Base-by-base conservation (phyloP, 2,113 vertebrate species). In the Motacilla tschutschensis region DNA sequence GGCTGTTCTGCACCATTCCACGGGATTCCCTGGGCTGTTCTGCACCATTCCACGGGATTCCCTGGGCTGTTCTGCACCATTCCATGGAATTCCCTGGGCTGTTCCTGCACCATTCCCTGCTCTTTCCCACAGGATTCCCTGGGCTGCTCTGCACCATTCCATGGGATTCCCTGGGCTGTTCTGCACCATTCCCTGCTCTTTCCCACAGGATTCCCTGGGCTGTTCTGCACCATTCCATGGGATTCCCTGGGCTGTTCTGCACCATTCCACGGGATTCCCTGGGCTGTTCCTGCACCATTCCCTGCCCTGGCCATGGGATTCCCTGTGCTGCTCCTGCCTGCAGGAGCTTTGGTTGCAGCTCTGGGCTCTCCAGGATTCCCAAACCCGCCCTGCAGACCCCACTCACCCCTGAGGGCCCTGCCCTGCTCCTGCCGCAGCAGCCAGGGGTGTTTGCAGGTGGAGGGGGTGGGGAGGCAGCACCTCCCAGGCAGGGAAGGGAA, bases 311-410 rank as follows among this genome's bases (percentile, higher is more conserved):
- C 33, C 31, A 5, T 10, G 57, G 14, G 31, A 43, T 13, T 43
- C 35, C n/a, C 43, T 0, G 2, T 3, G 35, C 14, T 71, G 31
- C 8, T 66, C 43, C 83, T 59, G 67, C 63, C 79, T 48, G 60
- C 0, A 2, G 0, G 74, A 1, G 3, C 13, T 60, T 70, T 47
- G 16, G 24, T 22, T 57, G 13, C 1, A 0, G 14, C 72, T 70
- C 53, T 0, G 0, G 38, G 11, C 14, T 36, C 58, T 66, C n/a
- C 57, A 2, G 3, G 20, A 28, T 71, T 19, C 64, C 31, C 62
- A n/a, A 29, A 21, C 5, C 18, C 4, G 0, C 11, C 31, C 26
- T 35, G 38, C 33, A 72, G 54, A 26, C 38, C 19, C 29, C 0
- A 0, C 2, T 60, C 29, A 36, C 21, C 41, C 10, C 46, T 17